Percentiles rank a stretch among this genome's conserved stretches.
These are phyloP conservation scores for Pangasius sanitwongsei DNA, from an alignment of 2,797 vertebrate genomes.

Conservation along the genomic window DNA sequence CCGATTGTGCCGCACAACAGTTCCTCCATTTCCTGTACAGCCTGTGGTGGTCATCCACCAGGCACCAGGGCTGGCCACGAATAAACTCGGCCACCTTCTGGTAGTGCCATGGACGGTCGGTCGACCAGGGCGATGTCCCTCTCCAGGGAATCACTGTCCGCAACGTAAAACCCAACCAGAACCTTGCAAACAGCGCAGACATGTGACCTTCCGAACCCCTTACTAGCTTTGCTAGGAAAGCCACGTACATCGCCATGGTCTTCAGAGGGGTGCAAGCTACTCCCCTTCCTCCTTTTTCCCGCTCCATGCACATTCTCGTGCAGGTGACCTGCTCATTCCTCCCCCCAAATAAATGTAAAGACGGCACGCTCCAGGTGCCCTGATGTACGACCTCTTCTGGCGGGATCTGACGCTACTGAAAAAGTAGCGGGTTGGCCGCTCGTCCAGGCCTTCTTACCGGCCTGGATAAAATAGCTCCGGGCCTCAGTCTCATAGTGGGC, in stretches of 20 bases:
- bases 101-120: neutral
- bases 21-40: neutral
- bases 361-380: neutral
- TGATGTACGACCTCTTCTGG: no score
- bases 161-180: neutral
- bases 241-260: neutral
- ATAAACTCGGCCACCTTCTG: neutral
- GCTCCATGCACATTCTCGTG: neutral
- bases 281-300: neutral
- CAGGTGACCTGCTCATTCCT: neutral
- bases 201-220: neutral
- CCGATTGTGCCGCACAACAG: fast-evolving
- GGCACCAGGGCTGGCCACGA: neutral
- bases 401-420: no score
- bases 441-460: no score
- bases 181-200: neutral
- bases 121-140: neutral
- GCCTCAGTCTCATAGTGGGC: no score
- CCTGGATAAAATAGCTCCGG: no score
- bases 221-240: neutral
- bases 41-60: neutral
- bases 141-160: neutral
- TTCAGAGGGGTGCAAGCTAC: neutral
- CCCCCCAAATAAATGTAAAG: neutral
- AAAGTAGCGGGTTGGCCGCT: no score